Base-by-base conservation (phyloP, 2,113 vertebrate genomes). In the Bostrychus sinensis region DNA sequence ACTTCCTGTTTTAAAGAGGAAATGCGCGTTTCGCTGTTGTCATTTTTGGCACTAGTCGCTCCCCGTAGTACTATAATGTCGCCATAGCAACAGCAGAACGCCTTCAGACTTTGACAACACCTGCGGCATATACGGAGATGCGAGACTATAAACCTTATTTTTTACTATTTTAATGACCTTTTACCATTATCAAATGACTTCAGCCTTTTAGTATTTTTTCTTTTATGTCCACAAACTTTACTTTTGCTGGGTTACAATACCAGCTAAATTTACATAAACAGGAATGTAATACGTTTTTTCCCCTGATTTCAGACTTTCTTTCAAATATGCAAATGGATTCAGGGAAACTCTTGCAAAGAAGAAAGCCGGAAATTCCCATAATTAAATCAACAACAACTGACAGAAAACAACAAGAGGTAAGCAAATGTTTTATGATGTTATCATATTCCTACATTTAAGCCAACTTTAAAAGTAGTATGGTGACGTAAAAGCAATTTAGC, bases 1-100 rank as follows among this genome's bases (percentile, higher is more conserved):
- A 76, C 81, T 88, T 88, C 89, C 88, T 54, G 85, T 79, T 72
- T 23, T 4, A 5, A 17, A 54, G 12, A 60, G 82, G 87, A 84
- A 88, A 51, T 78, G 71, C 72, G 82, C 79, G 86, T 73, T 51
- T 59, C 38, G n/a, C 7, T 4, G 0, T 2, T 10, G 19, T 4
- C 25, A 2, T 1, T 20, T 78, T 72, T 77, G 51, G 26, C 0
- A 75, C 3, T 0, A 12, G 14, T n/a, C 1, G 54, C 66, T 58
- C n/a, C 8, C 85, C 80, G 82, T 86, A 75, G 45, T 53, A 39
- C 3, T 34, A 55, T 17, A n/a, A 0, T 0, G 81, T 89, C 56
- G 66, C 88, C 54, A 36, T 86, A 62, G 83, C 34, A 79, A 91
- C 72, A 0, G 19, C 3, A 26, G 56, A 32, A 77, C 16, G 61